Conservation (phyloP, 2,113 vertebrate species). For the Hirundichthys speculiger region DNA sequence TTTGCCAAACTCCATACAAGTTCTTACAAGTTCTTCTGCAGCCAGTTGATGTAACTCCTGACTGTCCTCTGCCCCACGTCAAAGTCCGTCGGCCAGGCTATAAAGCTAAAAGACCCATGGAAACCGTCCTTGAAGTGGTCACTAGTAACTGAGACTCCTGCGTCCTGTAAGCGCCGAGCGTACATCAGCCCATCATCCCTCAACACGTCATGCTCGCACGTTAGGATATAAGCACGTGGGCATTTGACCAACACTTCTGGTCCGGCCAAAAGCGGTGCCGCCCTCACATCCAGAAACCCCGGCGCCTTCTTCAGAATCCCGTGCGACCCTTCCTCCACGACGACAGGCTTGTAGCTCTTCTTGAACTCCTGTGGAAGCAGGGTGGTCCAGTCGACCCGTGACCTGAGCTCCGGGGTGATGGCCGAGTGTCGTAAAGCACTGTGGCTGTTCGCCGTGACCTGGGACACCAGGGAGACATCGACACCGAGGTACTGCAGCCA, state of each 20-base stretch:
- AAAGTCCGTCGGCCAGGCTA: constrained; percentile 86
- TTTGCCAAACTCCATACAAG: neutral
- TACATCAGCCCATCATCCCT: constrained; percentile 95
- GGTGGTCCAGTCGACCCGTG: constrained; percentile 85
- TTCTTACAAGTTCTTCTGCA: constrained; percentile 86
- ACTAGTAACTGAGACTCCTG: constrained; percentile 85
- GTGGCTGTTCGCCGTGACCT: constrained; percentile 88
- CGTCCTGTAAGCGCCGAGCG: constrained; percentile 83
- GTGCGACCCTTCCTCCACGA: constrained; percentile 71
- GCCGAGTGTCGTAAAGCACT: constrained; percentile 79
- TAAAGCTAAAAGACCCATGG: constrained; percentile 91
- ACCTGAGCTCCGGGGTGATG: constrained; percentile 70
- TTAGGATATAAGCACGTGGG: constrained; percentile 89
- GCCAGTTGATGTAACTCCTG: constrained; percentile 87
- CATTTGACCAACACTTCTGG: constrained; percentile 79
- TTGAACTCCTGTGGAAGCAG: constrained; percentile 81
- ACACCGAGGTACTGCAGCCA: constrained; percentile 91
- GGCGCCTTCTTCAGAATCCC: constrained; percentile 79
- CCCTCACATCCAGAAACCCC: constrained; percentile 85
- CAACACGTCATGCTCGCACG: constrained; percentile 91
- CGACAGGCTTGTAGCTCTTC: constrained; percentile 81
- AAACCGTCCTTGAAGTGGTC: constrained; percentile 91
- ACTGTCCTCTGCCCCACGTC: constrained; percentile 83
- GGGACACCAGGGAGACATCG: constrained; percentile 74
- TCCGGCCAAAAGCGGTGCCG: constrained; percentile 85